Evolutionary conservation across 2,113 vertebrate species (phyloP).

Genomic region (Aptenodytes patagonicus): DNA sequence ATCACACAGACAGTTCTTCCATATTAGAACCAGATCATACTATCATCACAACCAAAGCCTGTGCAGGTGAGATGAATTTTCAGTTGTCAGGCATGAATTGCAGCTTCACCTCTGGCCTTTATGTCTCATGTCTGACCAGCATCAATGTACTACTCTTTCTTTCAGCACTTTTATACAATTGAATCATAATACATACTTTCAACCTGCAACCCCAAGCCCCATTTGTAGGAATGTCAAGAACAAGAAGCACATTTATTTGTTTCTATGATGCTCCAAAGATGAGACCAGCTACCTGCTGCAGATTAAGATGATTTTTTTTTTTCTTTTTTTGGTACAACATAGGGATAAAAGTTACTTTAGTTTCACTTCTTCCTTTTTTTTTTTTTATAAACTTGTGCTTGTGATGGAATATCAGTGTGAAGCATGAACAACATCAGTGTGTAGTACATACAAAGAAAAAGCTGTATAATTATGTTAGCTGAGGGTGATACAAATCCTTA

Average conservation of each 20-base stretch:
- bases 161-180: neutral
- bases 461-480: neutral
- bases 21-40: neutral
- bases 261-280: neutral
- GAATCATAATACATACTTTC: neutral
- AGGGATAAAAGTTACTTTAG: neutral
- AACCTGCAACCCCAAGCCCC: neutral
- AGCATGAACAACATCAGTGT: neutral
- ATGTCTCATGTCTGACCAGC: neutral
- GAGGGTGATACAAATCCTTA: neutral
- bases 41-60: neutral
- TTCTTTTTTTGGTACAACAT: neutral
- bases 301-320: neutral
- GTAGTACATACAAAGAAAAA: neutral
- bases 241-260: neutral
- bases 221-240: neutral
- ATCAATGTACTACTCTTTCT: neutral
- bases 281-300: neutral
- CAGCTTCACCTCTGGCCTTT: neutral
- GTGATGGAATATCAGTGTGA: neutral
- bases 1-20: neutral
- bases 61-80: neutral
- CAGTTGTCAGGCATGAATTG: neutral
- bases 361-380: neutral
- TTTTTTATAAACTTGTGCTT: neutral